Conservation (phyloP, 2,888 invertebrate genomes). For the Branchipolynoe longqiensis region DNA sequence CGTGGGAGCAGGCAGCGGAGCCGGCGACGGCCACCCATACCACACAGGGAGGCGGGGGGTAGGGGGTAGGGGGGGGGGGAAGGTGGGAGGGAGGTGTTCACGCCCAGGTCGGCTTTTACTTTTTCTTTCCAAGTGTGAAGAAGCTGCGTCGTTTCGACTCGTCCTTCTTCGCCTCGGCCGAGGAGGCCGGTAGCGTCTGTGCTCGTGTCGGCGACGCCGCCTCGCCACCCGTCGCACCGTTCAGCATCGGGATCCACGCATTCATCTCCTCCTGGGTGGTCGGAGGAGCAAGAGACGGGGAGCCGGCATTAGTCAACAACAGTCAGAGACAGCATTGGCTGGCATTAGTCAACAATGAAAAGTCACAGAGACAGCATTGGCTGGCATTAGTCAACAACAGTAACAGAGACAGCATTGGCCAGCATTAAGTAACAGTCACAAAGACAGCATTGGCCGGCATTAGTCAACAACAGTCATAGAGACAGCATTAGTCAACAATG, state of each 20-base stretch:
- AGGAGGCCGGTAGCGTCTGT: slow-evolving; percentile 90
- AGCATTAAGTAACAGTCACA: too few relatives aligned
- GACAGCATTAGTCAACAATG: too few relatives aligned
- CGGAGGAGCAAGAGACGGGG: too few relatives aligned
- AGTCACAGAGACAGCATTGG: too few relatives aligned
- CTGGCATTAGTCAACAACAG: too few relatives aligned
- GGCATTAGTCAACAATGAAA: too few relatives aligned
- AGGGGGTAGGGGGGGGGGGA: background rate
- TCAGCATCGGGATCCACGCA: slow-evolving; percentile 93
- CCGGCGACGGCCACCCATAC: background rate
- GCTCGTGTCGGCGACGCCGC: slow-evolving; percentile 86
- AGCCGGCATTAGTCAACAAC: too few relatives aligned
- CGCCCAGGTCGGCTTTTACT: slow-evolving; percentile 61
- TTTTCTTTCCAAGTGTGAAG: slow-evolving; percentile 98
- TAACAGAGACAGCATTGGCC: too few relatives aligned
- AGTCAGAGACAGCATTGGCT: too few relatives aligned
- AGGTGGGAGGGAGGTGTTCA: too few relatives aligned
- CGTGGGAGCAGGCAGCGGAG: background rate
- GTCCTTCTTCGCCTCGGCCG: slow-evolving; percentile 86
- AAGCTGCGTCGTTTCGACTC: slow-evolving; percentile 97
- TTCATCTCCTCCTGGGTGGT: slow-evolving; percentile 94
- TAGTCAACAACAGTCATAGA: too few relatives aligned
- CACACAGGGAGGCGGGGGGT: background rate
- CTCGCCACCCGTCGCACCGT: slow-evolving; percentile 87
- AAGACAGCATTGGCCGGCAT: too few relatives aligned